These are phyloP conservation scores for Drosophila novamexicana DNA, from an alignment of 1,140 invertebrate species.

Conservation along the genomic window DNA sequence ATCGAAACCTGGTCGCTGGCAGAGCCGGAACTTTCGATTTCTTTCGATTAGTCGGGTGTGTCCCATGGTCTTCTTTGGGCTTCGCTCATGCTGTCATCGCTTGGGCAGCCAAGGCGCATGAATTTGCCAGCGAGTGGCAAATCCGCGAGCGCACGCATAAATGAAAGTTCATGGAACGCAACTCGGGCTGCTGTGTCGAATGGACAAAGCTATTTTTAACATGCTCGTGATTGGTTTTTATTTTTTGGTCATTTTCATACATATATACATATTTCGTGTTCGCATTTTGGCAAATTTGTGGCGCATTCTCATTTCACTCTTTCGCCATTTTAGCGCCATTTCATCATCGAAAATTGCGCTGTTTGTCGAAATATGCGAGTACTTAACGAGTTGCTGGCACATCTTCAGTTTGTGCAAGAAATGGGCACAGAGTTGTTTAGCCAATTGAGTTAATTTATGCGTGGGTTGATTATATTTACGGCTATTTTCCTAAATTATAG, in stretches of 20 bases:
- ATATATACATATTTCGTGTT: slow-evolving; percentile 17
- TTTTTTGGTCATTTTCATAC: background rate
- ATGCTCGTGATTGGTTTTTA: slow-evolving; percentile 12
- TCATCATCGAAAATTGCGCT: slow-evolving; percentile 72
- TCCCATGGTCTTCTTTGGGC: slow-evolving; percentile 24
- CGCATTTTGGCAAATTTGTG: slow-evolving; percentile 29
- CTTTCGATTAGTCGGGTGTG: slow-evolving; percentile 65
- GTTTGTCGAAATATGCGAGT: slow-evolving; percentile 47
- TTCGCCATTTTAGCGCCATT: slow-evolving; percentile 63
- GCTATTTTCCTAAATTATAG: too few species aligned
- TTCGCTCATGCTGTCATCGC: slow-evolving; percentile 62
- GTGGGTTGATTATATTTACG: too few species aligned
- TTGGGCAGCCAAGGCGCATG: slow-evolving; percentile 40
- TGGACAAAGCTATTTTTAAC: slow-evolving; percentile 40
- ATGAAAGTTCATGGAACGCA: slow-evolving; percentile 62
- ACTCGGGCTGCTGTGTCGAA: slow-evolving; percentile 21
- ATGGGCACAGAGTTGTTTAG: slow-evolving; percentile 58
- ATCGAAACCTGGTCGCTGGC: slow-evolving; percentile 60
- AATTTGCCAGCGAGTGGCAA: slow-evolving; percentile 12
- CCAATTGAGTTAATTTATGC: slow-evolving; percentile 9
- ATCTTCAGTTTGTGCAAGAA: slow-evolving; percentile 36
- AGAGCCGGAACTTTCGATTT: slow-evolving; percentile 75
- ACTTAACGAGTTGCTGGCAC: slow-evolving; percentile 33
- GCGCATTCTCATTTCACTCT: slow-evolving; percentile 43
- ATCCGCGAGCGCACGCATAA: slow-evolving; percentile 54